These are phyloP conservation scores for Myiagra hebetior DNA, from an alignment of 2,113 vertebrate genomes.

Conservation along the genomic window DNA sequence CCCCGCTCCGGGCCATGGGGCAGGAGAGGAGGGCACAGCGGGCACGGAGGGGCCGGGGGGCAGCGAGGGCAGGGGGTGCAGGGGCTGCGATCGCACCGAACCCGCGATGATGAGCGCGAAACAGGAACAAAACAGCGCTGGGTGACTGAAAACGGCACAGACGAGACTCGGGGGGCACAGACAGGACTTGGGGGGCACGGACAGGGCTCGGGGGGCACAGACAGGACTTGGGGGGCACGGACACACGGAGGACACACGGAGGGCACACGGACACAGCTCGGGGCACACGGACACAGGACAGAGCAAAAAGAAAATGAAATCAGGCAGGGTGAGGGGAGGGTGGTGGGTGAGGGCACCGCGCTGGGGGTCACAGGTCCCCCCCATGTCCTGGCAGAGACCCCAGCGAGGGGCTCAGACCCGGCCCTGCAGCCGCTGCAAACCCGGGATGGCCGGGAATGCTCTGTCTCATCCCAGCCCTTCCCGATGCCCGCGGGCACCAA, in stretches of 20 bases:
- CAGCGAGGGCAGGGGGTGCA: neutral
- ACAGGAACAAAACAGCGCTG: neutral
- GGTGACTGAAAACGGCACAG: neutral
- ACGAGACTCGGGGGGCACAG: neutral
- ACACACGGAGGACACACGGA: too few species aligned
- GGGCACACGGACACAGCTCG: too few species aligned
- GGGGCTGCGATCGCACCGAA: neutral
- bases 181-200: neutral
- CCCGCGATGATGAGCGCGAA: neutral
- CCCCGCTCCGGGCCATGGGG: accelerated
- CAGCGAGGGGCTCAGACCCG: accelerated
- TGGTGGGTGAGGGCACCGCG: neutral
- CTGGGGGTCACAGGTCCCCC: neutral
- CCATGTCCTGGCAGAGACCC: neutral
- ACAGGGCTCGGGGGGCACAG: neutral
- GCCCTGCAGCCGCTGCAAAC: neutral
- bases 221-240: neutral
- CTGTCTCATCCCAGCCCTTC: neutral
- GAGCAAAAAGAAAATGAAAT: constrained; percentile 40
- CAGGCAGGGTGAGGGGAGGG: neutral
- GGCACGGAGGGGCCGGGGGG: neutral
- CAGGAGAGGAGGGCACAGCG: neutral
- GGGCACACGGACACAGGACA: constrained; percentile 22
- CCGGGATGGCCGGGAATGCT: neutral
- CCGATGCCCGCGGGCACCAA: neutral